Evolutionary conservation across 2,888 invertebrate species (phyloP).

Genomic region (Drosophila limbata): DNA sequence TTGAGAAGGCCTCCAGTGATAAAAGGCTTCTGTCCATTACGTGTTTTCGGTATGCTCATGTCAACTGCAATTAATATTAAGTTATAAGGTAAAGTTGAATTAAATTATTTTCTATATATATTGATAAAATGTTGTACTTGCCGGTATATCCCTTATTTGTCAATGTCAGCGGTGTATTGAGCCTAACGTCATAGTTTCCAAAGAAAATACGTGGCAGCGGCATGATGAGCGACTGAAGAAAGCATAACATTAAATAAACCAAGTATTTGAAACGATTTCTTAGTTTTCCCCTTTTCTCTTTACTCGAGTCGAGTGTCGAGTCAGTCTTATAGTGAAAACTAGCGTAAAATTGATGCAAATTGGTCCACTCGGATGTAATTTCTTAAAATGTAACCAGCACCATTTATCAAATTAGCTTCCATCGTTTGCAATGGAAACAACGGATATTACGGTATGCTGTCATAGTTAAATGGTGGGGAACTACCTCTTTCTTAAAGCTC

Average conservation of each 20-base stretch:
- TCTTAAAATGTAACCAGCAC: constrained; percentile 8
- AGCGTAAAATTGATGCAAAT: constrained; percentile 44
- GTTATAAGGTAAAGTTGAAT: no score
- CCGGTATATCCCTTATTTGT: constrained; percentile 89
- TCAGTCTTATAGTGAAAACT: constrained; percentile 18
- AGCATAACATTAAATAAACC: constrained; percentile 13
- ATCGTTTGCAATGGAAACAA: constrained; percentile 30
- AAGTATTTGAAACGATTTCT: constrained; percentile 1
- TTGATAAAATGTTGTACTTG: constrained; percentile 31
- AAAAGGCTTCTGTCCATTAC: constrained; percentile 64
- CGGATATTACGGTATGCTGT: constrained; percentile 18
- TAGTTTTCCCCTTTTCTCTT: neutral
- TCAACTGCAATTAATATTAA: constrained; percentile 51
- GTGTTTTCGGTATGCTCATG: constrained; percentile 63
- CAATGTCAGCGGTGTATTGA: constrained; percentile 87
- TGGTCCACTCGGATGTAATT: constrained; percentile 41
- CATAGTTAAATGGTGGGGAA: constrained; percentile 1
- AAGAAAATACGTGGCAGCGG: constrained; percentile 67
- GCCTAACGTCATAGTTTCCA: constrained; percentile 87
- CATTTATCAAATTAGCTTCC: constrained; percentile 57
- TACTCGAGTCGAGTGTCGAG: neutral
- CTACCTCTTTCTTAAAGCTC: neutral
- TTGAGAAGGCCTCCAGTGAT: constrained; percentile 68
- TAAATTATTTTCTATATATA: neutral
- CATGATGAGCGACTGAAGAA: constrained; percentile 56